Evolutionary conservation across 2,888 invertebrate genomes (phyloP), one percentile per base, ranked within the genome.

Genomic region (Dynastes tityus): DNA sequence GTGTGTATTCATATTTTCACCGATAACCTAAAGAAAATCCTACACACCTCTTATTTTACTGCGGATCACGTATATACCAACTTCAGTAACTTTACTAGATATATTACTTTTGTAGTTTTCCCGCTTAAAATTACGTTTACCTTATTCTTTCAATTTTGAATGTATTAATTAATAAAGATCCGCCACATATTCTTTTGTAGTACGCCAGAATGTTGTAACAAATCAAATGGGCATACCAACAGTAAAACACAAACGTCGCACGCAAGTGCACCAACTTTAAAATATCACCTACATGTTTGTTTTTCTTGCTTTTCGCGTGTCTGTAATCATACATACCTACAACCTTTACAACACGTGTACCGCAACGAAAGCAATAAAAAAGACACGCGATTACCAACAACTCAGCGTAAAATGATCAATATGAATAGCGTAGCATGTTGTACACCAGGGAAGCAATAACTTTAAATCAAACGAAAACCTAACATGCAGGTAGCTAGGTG

Each of bases 361-460:
- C 45, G 8, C 45, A 9, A 45, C 22, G 8, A n/a, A 55, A 22
- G 22, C 55, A 8, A 29, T 63, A 63, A 32, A 63, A 32, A 55
- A 22, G 53, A 53, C 53, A 22, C 16, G 55, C 55, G 55, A n/a
- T 55, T 16, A n/a, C 55, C 6, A 11, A 6, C 55, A 8, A 22
- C 16, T 22, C 55, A 4, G n/a, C 55, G 55, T 55, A 55, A 16
- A 55, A 4, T 22, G 55, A n/a, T 55, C n/a, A 55, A 55, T 22
- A 55, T 55, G 55, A 55, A 32, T 63, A 63, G 63, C 29, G 29
- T 32, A 9, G 11, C 63, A 32, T 13, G 63, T 9, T 63, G 8
- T 29, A 63, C 11, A 63, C 29, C 16, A n/a, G 13, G 13, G 32
- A 63, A 29, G 63, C 63, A 32, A 63, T 63, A 32, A 63, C 63